Evolutionary conservation across 2,888 invertebrate species (phyloP).

Genomic region (Alentia gelatinosa): DNA sequence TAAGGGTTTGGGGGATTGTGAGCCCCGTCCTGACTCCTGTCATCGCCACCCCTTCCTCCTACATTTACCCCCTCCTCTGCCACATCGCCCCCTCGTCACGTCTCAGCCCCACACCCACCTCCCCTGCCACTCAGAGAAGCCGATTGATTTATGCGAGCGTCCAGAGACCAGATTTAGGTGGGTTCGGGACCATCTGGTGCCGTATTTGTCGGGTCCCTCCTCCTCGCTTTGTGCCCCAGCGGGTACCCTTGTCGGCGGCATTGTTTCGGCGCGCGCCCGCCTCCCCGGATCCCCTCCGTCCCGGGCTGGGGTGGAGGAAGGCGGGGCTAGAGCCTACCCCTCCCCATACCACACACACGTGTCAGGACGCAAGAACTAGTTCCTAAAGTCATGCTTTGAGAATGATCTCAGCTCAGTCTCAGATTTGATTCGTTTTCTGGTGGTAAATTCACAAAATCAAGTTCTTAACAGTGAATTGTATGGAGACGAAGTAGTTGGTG

Average conservation of each 20-base stretch:
- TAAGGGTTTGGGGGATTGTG: neutral
- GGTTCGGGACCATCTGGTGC: slow-evolving; percentile 27
- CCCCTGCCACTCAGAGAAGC: neutral
- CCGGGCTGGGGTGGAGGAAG: too few relatives aligned
- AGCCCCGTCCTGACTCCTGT: neutral
- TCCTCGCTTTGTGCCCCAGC: neutral
- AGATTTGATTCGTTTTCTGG: too few relatives aligned
- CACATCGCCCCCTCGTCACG: neutral
- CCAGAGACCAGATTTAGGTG: slow-evolving; percentile 7
- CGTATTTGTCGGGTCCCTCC: slow-evolving; percentile 14
- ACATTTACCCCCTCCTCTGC: neutral
- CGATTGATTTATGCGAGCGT: neutral
- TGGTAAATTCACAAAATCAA: too few relatives aligned
- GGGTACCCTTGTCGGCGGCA: neutral
- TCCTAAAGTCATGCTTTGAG: too few relatives aligned
- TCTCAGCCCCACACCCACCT: neutral
- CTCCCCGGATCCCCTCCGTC: neutral
- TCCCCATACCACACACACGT: too few relatives aligned
- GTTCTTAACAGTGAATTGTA: too few relatives aligned
- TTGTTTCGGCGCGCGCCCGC: neutral
- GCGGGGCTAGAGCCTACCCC: too few relatives aligned
- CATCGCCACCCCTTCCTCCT: neutral
- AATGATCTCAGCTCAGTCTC: too few relatives aligned
- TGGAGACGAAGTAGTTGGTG: too few relatives aligned
- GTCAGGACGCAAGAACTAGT: too few relatives aligned